Evolutionary conservation across 2,888 invertebrate genomes (phyloP).

Genomic region (Apodemia hepburni): DNA sequence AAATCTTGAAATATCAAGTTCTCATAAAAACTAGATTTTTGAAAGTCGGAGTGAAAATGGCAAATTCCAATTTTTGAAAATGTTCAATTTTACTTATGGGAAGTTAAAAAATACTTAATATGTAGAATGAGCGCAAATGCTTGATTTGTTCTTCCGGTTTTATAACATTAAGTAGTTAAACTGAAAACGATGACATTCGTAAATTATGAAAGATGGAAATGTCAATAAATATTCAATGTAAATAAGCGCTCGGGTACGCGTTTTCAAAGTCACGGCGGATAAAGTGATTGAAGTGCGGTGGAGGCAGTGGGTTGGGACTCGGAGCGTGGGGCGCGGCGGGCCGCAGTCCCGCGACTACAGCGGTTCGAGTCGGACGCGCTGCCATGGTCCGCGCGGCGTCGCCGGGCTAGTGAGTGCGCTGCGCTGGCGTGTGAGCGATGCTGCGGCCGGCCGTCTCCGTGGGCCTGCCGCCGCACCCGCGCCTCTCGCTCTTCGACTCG

Average conservation of each 20-base stretch:
- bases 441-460: slow-evolving; percentile 69
- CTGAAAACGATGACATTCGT: too few species aligned
- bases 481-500: slow-evolving; percentile 84
- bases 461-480: slow-evolving; percentile 68
- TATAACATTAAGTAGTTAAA: too few species aligned
- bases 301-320: slow-evolving; percentile 36
- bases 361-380: slow-evolving; percentile 57
- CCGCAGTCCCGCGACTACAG: slow-evolving; percentile 72
- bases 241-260: background rate
- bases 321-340: slow-evolving; percentile 43
- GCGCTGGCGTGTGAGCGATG: slow-evolving; percentile 42
- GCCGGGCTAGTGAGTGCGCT: slow-evolving; percentile 47
- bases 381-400: slow-evolving; percentile 78
- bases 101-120: too few species aligned
- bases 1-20: too few species aligned
- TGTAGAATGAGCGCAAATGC: too few species aligned
- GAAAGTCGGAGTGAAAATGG: too few species aligned
- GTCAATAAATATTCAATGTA: too few species aligned
- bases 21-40: too few species aligned
- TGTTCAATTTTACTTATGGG: too few species aligned
- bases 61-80: too few species aligned
- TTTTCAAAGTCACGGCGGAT: slow-evolving; percentile 15
- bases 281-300: slow-evolving; percentile 23
- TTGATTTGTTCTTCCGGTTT: too few species aligned
- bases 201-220: too few species aligned